Conservation (phyloP, 2,797 vertebrate species). For the Eulemur rubriventer region DNA sequence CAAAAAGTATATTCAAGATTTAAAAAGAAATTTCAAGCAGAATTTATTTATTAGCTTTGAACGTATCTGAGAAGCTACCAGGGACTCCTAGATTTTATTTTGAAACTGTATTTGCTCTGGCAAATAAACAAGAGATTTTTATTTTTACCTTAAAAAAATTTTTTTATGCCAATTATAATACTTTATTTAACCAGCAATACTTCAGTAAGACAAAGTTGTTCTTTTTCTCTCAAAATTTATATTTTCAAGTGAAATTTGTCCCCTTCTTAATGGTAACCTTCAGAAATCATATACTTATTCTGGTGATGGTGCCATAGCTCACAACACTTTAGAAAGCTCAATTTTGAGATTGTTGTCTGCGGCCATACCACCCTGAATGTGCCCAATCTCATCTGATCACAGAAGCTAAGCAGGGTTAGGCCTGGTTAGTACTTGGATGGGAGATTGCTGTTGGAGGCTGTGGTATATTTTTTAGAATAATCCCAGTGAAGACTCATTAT, state of each 20-base stretch:
- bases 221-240: constrained; percentile 1
- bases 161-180: not conserved
- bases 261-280: not conserved
- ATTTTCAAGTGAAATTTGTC: not conserved
- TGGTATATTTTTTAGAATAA: constrained; percentile 2
- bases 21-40: constrained; percentile 6
- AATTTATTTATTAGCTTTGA: constrained; percentile 7
- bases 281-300: not conserved
- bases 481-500: not conserved
- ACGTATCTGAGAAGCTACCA: not conserved
- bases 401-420: too few species aligned
- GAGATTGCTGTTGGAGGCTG: not conserved
- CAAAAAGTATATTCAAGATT: constrained; percentile 22
- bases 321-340: constrained; percentile 14
- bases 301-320: not conserved
- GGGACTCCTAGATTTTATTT: not conserved
- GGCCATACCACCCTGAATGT: too few species aligned
- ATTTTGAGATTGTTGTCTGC: not conserved
- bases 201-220: not conserved
- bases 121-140: not conserved
- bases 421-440: too few species aligned
- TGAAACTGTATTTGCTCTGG: not conserved
- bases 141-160: not conserved
- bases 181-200: not conserved
- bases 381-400: too few species aligned